These are phyloP conservation scores for Notechis scutatus DNA, from an alignment of 2,113 vertebrate genomes.

Conservation along the genomic window DNA sequence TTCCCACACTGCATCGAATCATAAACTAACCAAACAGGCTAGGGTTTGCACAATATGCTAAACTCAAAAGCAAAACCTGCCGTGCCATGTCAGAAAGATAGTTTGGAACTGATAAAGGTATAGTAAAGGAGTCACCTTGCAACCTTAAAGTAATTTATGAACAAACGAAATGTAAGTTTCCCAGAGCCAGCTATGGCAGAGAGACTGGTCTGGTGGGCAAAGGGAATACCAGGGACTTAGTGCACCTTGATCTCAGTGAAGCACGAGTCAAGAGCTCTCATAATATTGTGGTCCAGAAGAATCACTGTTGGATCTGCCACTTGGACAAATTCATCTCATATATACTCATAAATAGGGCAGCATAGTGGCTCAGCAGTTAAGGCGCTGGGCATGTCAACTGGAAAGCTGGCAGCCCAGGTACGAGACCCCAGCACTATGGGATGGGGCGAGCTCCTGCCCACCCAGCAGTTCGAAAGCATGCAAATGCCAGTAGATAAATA, in stretches of 20 bases:
- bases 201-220: background rate
- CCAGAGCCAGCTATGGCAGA: background rate
- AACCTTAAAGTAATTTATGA: background rate
- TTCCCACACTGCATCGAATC: background rate
- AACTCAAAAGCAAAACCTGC: background rate
- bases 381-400: too few species aligned
- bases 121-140: background rate
- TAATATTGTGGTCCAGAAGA: background rate
- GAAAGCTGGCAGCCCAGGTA: too few species aligned
- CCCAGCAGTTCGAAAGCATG: background rate
- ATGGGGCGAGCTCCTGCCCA: background rate
- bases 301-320: background rate
- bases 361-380: too few species aligned
- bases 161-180: background rate
- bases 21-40: background rate
- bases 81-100: background rate
- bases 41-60: background rate
- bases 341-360: background rate
- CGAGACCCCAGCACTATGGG: background rate
- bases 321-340: background rate
- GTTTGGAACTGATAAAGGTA: background rate
- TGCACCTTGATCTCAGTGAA: background rate
- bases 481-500: background rate
- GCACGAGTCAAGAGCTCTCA: background rate
- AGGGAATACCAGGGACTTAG: background rate